Base-by-base conservation (phyloP, 2,113 vertebrate genomes). In the Micromys minutus region DNA sequence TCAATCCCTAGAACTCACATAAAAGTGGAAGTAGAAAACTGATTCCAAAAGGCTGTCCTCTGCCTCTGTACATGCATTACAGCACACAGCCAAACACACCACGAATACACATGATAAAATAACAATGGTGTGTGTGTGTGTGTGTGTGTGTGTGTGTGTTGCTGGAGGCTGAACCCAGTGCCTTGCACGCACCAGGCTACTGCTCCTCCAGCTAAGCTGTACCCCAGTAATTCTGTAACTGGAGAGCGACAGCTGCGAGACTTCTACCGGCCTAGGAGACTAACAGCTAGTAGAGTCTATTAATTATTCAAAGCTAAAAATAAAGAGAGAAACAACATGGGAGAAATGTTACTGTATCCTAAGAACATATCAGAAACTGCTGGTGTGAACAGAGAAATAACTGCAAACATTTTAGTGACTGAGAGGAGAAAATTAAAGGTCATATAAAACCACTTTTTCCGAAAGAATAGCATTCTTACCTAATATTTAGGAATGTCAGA, bases 401-500 rank as follows among this genome's bases (percentile, higher is more conserved):
- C 9, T 22, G 24, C 74, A 87, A 90, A 93, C 24, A 67, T 50
- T 90, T 91, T 10, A 94, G 65, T 77, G 19, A 84, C 72, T 92
- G 24, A 59, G 22, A 95, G 86, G 22, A 85, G 34, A 79, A 91
- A 94, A 94, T 19, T 75, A 81, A 95, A 96, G 72, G 92, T 0
- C 15, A 88, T 15, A 91, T 61, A 91, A 96, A 85, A 55, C 1
- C 7, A 95, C 61, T 9, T 59, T 59, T 67, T 22, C 34, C 29
- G 34, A 59, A 29, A 2, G 83, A 95, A 93, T 21, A 90, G 39
- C 69, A 89, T 55, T 0, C 7, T 98, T 98, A 99, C 99, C 99
- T 99, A 98, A 99, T 99, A 98, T 99, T 99, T 96, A 99, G 98
- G 98, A 99, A 99, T 0, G 99, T 99, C 95, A 99, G 98, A 1